phyloP scores from a whole-genome alignment of 2,113 vertebrate genomes.

The Ciconia stormi region DNA sequence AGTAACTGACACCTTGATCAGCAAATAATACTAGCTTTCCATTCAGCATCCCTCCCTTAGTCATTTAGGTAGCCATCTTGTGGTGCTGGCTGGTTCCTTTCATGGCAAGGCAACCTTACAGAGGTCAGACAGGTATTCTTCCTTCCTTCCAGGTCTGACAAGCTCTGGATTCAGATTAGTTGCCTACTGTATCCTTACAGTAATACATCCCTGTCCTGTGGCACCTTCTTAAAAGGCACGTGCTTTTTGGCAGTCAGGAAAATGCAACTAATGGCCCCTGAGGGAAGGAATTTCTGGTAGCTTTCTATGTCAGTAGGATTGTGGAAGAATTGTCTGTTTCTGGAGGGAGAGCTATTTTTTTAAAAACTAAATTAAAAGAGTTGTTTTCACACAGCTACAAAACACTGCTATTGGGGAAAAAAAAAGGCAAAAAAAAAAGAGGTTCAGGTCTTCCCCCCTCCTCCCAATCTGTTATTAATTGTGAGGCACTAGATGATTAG shows the following conservation, averaged over 20 bases:
- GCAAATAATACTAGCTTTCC: background rate
- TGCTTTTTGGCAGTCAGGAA: background rate
- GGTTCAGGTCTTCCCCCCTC: background rate
- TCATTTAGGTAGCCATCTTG: too few relatives aligned
- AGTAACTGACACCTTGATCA: background rate
- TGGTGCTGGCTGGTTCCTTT: background rate
- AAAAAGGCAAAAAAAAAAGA: background rate
- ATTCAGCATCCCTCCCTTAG: background rate
- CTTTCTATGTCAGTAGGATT: rapidly evolving
- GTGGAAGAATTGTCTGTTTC: background rate
- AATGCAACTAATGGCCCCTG: background rate
- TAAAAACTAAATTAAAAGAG: background rate
- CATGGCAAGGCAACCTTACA: background rate
- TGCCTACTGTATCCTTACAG: background rate
- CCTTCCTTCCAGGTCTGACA: background rate
- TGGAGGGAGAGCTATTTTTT: background rate
- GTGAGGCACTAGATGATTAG: background rate
- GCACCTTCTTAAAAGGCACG: background rate
- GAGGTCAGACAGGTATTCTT: background rate
- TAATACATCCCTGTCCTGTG: background rate
- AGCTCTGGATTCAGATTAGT: rapidly evolving
- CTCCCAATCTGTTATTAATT: background rate
- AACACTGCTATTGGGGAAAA: background rate
- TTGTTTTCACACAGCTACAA: background rate
- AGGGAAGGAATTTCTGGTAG: background rate